These are phyloP conservation scores for Pomacea maculata DNA, from an alignment of 1,140 invertebrate genomes.

Conservation along the genomic window DNA sequence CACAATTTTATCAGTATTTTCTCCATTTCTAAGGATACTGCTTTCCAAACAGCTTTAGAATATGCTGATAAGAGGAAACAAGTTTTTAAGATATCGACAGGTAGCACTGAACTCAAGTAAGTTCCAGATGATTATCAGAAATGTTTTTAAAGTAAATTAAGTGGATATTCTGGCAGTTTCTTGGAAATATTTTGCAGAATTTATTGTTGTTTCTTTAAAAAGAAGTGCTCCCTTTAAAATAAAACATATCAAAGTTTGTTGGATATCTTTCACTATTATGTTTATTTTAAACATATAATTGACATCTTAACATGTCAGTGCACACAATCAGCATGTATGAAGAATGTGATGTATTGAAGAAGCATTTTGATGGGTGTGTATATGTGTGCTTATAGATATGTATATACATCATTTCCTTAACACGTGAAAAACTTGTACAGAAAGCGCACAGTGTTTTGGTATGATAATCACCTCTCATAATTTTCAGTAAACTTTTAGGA, in stretches of 20 bases:
- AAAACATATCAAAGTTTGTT: too few relatives aligned
- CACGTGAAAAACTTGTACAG: neutral
- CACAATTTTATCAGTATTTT: neutral
- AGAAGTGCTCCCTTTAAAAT: too few relatives aligned
- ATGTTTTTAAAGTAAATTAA: too few relatives aligned
- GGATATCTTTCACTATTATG: too few relatives aligned
- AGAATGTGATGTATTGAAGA: too few relatives aligned
- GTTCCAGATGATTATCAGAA: conserved; percentile 27
- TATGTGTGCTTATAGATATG: neutral
- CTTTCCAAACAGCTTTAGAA: conserved; percentile 80
- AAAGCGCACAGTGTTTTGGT: neutral
- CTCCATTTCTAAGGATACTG: conserved; percentile 57
- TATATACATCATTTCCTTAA: neutral
- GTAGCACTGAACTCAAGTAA: conserved; percentile 80
- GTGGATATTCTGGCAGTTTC: too few relatives aligned
- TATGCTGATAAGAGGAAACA: conserved; percentile 77
- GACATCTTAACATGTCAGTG: too few relatives aligned
- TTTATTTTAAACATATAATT: too few relatives aligned
- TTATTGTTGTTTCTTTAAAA: too few relatives aligned
- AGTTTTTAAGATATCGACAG: conserved; percentile 79
- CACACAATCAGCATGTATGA: too few relatives aligned
- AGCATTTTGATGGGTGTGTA: too few relatives aligned
- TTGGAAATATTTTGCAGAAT: too few relatives aligned
- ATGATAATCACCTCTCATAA: conserved; percentile 27
- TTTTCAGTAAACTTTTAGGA: conserved; percentile 69